These are phyloP conservation scores for Limnodromus scolopaceus DNA, from an alignment of 2,797 vertebrate genomes.

Conservation along the genomic window DNA sequence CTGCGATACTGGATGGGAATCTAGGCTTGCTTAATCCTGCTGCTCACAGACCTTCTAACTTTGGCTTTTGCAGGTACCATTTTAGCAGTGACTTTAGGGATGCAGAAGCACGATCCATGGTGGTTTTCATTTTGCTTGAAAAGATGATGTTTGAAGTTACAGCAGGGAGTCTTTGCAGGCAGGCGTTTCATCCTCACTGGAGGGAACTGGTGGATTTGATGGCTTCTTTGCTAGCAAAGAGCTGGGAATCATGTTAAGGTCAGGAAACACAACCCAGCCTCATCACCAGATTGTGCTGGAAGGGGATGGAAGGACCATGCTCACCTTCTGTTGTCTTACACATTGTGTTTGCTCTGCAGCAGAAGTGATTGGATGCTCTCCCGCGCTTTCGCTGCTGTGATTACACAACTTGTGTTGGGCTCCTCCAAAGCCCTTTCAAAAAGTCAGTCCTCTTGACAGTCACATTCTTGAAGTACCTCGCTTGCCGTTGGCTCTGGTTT, in stretches of 20 bases:
- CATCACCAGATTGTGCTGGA: not conserved
- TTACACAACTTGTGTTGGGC: not conserved
- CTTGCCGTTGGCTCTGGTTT: not conserved
- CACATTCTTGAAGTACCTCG: rapidly evolving
- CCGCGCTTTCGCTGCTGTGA: rapidly evolving
- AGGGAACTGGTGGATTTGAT: rapidly evolving
- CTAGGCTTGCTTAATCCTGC: not conserved
- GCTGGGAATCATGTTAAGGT: rapidly evolving
- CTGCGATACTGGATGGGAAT: not conserved
- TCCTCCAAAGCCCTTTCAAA: not conserved
- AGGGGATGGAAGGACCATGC: not conserved
- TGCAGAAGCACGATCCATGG: not conserved
- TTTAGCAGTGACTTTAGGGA: not conserved
- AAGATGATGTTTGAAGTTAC: not conserved
- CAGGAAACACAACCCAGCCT: not conserved
- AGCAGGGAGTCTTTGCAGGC: not conserved
- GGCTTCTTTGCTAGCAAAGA: not conserved
- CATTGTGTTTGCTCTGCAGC: rapidly evolving
- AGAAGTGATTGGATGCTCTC: not conserved
- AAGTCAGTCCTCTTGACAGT: not conserved
- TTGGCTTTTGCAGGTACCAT: not conserved
- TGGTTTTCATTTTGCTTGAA: not conserved
- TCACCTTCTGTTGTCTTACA: not conserved
- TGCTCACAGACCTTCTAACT: not conserved
- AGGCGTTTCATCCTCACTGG: not conserved